Percentiles rank a stretch among this genome's conserved stretches.
Evolutionary conservation across 2,113 vertebrate species (phyloP).

Genomic region (Tachuris rubrigastra): DNA sequence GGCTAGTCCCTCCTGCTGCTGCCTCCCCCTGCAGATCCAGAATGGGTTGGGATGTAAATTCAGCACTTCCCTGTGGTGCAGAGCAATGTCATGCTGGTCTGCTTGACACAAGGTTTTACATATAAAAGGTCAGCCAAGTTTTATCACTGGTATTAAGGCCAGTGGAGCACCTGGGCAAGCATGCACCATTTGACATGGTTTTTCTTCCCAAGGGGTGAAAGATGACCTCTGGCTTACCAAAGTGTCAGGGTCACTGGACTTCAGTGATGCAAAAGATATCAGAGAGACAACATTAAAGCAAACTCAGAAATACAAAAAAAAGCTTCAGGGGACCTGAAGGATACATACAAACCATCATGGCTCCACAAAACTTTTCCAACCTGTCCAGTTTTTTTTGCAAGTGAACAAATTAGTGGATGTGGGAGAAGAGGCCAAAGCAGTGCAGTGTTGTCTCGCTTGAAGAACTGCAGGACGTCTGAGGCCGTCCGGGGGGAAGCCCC

Average conservation of each 20-base stretch:
- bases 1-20: not conserved
- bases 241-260: not conserved
- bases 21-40: not conserved
- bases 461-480: not conserved
- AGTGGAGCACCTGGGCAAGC: not conserved
- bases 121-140: not conserved
- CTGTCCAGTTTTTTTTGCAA: not conserved
- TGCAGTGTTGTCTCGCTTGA: not conserved
- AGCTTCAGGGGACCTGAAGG: not conserved
- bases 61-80: not conserved
- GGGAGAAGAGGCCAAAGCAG: not conserved
- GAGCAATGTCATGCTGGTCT: not conserved
- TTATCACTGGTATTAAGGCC: not conserved
- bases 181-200: accelerated
- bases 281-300: not conserved
- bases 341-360: not conserved
- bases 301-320: not conserved
- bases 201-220: not conserved
- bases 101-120: not conserved
- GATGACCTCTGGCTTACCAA: not conserved
- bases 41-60: not conserved
- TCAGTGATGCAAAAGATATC: not conserved
- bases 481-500: not conserved
- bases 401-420: not conserved
- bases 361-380: not conserved